Conservation (phyloP, 2,797 vertebrate species). For the Kryptopterus vitreolus region DNA sequence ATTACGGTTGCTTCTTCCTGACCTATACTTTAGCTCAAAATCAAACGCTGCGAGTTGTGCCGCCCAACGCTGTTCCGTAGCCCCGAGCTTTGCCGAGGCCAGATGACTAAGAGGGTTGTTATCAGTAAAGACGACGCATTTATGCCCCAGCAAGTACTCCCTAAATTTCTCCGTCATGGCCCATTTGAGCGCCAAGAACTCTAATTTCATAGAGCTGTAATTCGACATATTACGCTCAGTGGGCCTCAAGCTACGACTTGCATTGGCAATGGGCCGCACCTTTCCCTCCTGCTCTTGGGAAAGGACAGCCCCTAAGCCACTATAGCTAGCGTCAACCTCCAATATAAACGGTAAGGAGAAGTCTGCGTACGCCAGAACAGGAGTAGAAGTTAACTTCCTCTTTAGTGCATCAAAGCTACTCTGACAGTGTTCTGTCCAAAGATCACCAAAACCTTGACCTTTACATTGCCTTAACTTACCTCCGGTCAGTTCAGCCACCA, state of each 20-base stretch:
- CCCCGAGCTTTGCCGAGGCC: background rate
- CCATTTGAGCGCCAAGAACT: slow-evolving; percentile 25
- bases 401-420: slow-evolving; percentile 5
- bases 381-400: background rate
- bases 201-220: slow-evolving; percentile 30
- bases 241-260: background rate
- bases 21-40: background rate
- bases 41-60: background rate
- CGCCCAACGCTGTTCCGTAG: slow-evolving; percentile 12
- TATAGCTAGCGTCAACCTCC: background rate
- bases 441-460: background rate
- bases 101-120: slow-evolving; percentile 15
- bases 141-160: background rate
- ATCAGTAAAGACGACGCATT: background rate
- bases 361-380: background rate
- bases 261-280: background rate
- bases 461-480: too few relatives aligned
- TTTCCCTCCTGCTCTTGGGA: background rate
- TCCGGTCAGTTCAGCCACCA: background rate
- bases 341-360: slow-evolving; percentile 4
- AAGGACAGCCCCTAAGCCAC: background rate
- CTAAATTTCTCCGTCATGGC: slow-evolving; percentile 20
- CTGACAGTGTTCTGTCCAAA: background rate
- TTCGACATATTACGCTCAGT: background rate
- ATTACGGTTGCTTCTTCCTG: background rate